Evolutionary conservation across 2,888 invertebrate species (phyloP).

Genomic region (Ecliptopera silaceata): DNA sequence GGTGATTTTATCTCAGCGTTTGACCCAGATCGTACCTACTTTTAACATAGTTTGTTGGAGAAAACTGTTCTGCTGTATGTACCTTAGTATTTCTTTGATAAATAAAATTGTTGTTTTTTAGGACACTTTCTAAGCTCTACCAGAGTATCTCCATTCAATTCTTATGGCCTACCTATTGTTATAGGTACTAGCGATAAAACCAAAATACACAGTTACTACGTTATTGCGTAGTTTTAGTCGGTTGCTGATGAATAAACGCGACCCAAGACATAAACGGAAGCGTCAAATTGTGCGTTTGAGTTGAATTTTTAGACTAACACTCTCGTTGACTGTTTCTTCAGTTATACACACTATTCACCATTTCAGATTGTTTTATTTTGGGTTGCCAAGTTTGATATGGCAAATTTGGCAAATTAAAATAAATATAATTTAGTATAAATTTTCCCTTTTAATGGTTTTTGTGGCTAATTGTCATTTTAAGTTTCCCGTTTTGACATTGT

Average conservation of each 20-base stretch:
- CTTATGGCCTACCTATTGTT: not conserved
- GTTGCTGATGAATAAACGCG: not conserved
- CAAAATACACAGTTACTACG: not conserved
- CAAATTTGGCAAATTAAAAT: too few species aligned
- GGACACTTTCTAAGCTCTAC: not conserved
- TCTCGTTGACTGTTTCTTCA: too few species aligned
- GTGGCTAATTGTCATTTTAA: too few species aligned
- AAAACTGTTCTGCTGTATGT: conserved; percentile 5
- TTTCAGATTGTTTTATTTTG: too few species aligned
- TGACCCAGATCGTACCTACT: conserved; percentile 45
- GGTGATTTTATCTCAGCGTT: conserved; percentile 53
- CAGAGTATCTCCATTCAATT: not conserved
- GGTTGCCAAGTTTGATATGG: too few species aligned
- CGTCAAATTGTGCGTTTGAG: not conserved
- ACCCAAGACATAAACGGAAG: not conserved
- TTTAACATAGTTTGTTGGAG: conserved; percentile 30
- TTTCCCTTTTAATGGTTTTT: too few species aligned
- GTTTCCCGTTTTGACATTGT: too few species aligned
- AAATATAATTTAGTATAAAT: too few species aligned
- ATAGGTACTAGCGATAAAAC: not conserved
- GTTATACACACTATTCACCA: too few species aligned
- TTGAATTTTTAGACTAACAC: too few species aligned
- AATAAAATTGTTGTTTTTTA: not conserved
- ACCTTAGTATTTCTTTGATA: not conserved
- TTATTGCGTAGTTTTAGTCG: not conserved